Evolutionary conservation across 2,888 invertebrate genomes (phyloP).

Genomic region (Yponomeuta cagnagella): DNA sequence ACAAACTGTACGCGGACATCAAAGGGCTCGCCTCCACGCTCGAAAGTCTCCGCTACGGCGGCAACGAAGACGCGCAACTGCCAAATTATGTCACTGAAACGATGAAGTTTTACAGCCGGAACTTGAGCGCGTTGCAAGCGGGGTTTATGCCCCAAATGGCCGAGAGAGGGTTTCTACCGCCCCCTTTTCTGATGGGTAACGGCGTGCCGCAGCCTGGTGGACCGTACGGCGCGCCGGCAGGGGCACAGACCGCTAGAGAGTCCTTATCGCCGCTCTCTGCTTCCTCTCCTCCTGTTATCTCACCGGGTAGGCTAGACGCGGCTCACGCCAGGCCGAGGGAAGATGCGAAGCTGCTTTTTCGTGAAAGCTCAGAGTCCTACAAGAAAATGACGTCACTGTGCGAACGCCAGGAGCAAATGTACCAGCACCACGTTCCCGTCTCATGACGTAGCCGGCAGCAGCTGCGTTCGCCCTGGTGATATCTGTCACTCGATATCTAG

Average conservation of each 20-base stretch:
- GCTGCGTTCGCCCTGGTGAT: conserved; percentile 62
- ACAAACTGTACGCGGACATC: conserved; percentile 87
- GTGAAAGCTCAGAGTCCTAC: conserved; percentile 68
- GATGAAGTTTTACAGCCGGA: conserved; percentile 70
- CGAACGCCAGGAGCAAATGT: conserved; percentile 71
- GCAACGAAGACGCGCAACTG: conserved; percentile 59
- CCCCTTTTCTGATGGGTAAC: conserved; percentile 62
- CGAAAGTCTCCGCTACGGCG: conserved; percentile 78
- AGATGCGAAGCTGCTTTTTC: conserved; percentile 71
- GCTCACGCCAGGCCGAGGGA: conserved; percentile 62
- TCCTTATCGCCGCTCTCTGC: conserved; percentile 67
- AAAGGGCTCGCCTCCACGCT: conserved; percentile 76
- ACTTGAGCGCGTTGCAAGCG: conserved; percentile 59
- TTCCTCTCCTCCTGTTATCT: conserved; percentile 66
- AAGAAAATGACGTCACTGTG: conserved; percentile 73
- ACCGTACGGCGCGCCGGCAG: conserved; percentile 58
- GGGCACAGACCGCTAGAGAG: conserved; percentile 58
- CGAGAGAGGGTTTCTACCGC: conserved; percentile 61
- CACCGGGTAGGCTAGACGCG: conserved; percentile 64
- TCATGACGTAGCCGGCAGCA: conserved; percentile 65
- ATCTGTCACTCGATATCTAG: conserved; percentile 38
- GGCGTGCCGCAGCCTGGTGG: conserved; percentile 54
- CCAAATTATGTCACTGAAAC: conserved; percentile 68
- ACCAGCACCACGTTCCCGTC: conserved; percentile 73
- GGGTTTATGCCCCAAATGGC: conserved; percentile 62